Evolutionary conservation across 2,113 vertebrate species (phyloP).

Genomic region (Tenrec ecaudatus): DNA sequence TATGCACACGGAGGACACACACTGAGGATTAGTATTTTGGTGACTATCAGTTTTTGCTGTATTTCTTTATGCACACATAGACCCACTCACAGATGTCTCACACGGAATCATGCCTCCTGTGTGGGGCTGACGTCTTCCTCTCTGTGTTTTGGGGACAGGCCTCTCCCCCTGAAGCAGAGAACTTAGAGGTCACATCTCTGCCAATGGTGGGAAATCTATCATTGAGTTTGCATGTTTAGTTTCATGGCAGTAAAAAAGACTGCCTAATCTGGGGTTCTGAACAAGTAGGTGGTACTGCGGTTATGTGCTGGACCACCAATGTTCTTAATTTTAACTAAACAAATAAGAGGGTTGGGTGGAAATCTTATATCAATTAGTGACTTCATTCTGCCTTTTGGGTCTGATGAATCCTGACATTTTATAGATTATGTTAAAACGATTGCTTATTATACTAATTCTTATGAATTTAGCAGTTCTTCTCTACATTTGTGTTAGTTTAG

Average conservation of each 20-base stretch:
- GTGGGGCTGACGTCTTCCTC: background rate
- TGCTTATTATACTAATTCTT: too few species aligned
- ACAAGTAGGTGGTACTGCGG: background rate
- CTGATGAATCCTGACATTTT: conserved; percentile 11
- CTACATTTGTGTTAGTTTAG: too few species aligned
- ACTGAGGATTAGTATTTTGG: background rate
- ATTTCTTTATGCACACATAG: background rate
- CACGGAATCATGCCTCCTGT: background rate
- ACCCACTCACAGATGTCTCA: background rate
- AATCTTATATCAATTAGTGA: background rate
- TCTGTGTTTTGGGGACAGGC: background rate
- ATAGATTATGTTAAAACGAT: background rate
- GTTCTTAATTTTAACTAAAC: background rate
- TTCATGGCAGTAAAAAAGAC: background rate
- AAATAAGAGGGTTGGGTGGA: background rate
- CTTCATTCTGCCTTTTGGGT: background rate
- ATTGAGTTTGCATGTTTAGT: background rate
- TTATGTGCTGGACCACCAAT: background rate
- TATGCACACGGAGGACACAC: background rate
- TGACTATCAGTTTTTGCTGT: background rate
- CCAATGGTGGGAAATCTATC: background rate
- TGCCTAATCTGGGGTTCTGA: conserved; percentile 1
- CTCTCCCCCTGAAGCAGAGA: background rate
- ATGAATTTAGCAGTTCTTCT: too few species aligned
- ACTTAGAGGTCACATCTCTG: background rate